Conservation (phyloP, 2,797 vertebrate species). For the Loris lydekkerianus region DNA sequence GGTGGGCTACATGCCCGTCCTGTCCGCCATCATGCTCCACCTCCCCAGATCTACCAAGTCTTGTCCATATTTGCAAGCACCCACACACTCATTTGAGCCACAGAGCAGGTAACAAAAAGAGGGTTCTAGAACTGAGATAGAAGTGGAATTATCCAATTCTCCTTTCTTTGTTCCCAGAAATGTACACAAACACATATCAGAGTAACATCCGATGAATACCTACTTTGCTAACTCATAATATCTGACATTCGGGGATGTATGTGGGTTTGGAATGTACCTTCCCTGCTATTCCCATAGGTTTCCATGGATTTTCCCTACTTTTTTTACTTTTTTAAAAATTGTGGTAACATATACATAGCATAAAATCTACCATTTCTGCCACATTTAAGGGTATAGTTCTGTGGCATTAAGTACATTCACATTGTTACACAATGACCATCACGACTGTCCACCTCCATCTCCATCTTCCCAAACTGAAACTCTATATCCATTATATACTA, state of each 20-base stretch:
- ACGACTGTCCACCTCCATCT: neutral
- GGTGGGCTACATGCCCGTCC: too few species aligned
- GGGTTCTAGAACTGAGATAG: neutral
- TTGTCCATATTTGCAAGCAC: neutral
- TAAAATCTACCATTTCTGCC: neutral
- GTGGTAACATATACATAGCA: neutral
- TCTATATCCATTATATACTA: neutral
- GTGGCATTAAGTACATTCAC: neutral
- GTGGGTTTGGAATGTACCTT: neutral
- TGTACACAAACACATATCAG: neutral
- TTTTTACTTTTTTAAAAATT: neutral
- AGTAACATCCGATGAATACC: neutral
- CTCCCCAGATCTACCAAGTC: neutral
- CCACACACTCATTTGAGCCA: neutral
- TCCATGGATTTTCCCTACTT: neutral
- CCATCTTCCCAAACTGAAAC: neutral
- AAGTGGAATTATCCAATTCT: neutral
- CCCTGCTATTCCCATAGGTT: neutral
- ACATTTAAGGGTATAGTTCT: neutral
- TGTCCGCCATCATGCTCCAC: too few species aligned
- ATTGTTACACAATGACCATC: neutral
- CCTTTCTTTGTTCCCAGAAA: neutral
- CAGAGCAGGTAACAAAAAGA: neutral
- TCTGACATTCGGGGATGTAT: neutral
- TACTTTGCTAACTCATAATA: neutral